A percentile compares a stretch with the other conserved stretches of the same genome.
Evolutionary conservation across 1,140 invertebrate genomes (phyloP).

Genomic region (Caenorhabditis briggsae): DNA sequence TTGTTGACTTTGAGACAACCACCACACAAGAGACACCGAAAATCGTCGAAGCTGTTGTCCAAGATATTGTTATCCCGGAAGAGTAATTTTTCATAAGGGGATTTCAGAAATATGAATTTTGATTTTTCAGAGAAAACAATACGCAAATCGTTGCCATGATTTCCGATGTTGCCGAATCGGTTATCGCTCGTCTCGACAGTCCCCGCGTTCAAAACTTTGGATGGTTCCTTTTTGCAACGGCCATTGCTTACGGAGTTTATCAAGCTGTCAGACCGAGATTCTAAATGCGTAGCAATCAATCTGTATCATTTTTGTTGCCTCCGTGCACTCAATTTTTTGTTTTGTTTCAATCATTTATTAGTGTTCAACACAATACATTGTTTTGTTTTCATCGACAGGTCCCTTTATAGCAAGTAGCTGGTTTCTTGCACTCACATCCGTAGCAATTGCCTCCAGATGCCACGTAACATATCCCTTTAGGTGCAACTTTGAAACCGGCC

Average conservation of each 20-base stretch:
- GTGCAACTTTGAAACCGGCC: slow-evolving; percentile 41
- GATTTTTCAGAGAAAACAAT: not conserved
- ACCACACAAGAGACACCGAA: not conserved
- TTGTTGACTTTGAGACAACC: not conserved
- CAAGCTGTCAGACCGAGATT: slow-evolving; percentile 4
- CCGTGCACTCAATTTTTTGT: not conserved
- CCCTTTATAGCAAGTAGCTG: slow-evolving; percentile 38
- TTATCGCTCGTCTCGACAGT: not conserved
- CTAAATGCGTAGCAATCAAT: not conserved
- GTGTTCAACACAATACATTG: slow-evolving; percentile 17
- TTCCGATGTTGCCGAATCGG: not conserved
- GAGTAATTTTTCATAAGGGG: not conserved
- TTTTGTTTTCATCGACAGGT: slow-evolving; percentile 16
- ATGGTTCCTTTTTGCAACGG: slow-evolving; percentile 2
- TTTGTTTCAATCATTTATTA: slow-evolving; percentile 7
- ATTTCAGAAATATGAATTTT: too few species aligned
- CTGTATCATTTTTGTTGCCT: not conserved
- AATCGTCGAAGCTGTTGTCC: not conserved
- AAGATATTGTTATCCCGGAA: not conserved
- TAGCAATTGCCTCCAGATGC: slow-evolving; percentile 16
- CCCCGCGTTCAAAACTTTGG: not conserved
- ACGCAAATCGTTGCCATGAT: not conserved
- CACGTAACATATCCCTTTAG: slow-evolving; percentile 23
- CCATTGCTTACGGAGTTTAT: not conserved
- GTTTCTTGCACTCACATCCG: slow-evolving; percentile 33